Base-by-base conservation (phyloP, 2,888 invertebrate species). In the Drosophila parthenogenetica region DNA sequence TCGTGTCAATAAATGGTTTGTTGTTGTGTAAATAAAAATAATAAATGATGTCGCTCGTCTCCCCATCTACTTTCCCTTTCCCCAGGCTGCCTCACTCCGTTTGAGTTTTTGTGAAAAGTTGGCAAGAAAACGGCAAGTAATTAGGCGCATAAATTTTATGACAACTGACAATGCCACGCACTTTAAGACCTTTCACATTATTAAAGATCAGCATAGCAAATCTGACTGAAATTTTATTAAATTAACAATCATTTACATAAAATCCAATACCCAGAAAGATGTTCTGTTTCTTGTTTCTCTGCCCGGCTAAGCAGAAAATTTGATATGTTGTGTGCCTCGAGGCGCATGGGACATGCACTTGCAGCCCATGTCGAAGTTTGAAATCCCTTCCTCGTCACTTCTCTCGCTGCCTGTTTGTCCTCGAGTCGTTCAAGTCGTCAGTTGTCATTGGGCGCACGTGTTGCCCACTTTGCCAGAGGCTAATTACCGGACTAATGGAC, bases 1-100 rank as follows among this genome's bases (percentile, higher is more conserved):
- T 68, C 55, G 86, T 82, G 88, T 88, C 88, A 86, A 83, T 83
- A 83, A 88, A 83, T 82, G 69, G 83, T 17, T 88, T 65, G 62
- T 60, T 67, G 66, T 73, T 78, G 62, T 77, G 62, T 65, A 69
- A 73, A 86, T 88, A 86, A 88, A 77, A 67, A 86, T 88, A 84
- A 88, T 83, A 83, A 84, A 84, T 84, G 83, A 84, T 80, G 77
- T 73, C 45, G 58, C 57, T 50, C 5, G 29, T 50, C 53, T 51
- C 54, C 66, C 64, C 61, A 22, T 5, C 22, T 37, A 8, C 14
- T 13, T 10, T 17, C 29, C 29, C 8, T 0, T 29, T 2, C 29
- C 29, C 5, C 29, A 8, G 29, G 29, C 29, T 29, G 29, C 29
- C 29, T 8, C 2, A 8, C 29, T 29, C 29, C 29, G 8, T 29